Conservation (phyloP, 2,113 vertebrate genomes). For the Jaculus jaculus region DNA sequence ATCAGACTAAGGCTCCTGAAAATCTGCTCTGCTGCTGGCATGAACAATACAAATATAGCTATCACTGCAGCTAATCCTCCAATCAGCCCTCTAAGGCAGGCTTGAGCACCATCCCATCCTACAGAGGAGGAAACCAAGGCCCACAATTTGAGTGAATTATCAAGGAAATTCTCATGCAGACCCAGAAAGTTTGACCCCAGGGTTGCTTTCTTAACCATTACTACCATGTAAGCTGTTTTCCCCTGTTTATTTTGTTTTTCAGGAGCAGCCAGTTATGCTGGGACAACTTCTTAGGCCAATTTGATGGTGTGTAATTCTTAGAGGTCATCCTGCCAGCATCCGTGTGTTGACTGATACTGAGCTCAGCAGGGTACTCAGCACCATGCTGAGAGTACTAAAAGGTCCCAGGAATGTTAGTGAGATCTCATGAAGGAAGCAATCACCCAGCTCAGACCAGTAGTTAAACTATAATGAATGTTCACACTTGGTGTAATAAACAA, state of each 20-base stretch:
- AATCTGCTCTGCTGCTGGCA: not conserved
- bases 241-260: not conserved
- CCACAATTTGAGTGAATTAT: not conserved
- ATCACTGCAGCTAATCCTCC: not conserved
- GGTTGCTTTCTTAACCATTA: not conserved
- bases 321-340: not conserved
- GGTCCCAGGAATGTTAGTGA: not conserved
- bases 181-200: not conserved
- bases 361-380: not conserved
- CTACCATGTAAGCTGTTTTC: not conserved
- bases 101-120: not conserved
- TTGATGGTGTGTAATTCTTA: not conserved
- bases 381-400: not conserved
- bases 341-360: not conserved
- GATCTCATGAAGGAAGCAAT: not conserved
- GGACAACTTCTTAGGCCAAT: not conserved
- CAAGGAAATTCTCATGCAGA: no score
- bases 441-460: rapidly evolving
- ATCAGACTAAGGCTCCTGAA: not conserved
- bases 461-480: rapidly evolving
- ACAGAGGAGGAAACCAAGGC: not conserved
- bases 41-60: no score
- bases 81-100: not conserved
- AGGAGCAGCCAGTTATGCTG: not conserved
- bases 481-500: rapidly evolving